phyloP scores from a whole-genome alignment of 2,888 invertebrate species.

The Coenonympha arcania region DNA sequence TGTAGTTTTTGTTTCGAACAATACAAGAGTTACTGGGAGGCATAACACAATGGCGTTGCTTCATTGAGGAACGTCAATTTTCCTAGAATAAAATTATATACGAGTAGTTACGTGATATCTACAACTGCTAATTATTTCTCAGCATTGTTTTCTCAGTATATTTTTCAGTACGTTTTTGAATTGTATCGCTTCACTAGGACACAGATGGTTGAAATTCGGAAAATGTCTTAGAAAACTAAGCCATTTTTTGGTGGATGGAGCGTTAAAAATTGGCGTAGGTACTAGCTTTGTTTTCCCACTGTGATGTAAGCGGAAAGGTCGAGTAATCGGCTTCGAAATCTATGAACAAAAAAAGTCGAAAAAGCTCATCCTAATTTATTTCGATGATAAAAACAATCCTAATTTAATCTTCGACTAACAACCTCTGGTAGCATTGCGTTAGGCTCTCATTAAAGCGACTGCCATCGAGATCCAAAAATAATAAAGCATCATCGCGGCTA shows the following conservation, averaged over 20 bases:
- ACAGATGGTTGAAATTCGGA: no score
- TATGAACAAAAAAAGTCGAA: no score
- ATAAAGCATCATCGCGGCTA: conserved; percentile 55
- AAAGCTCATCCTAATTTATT: conserved; percentile 2
- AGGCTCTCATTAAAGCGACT: conserved; percentile 34
- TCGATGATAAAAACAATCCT: conserved; percentile 4
- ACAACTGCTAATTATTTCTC: no score
- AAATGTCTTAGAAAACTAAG: no score
- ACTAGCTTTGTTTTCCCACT: no score
- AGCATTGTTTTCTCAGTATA: no score
- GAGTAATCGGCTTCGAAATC: no score
- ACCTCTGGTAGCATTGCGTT: conserved; percentile 2
- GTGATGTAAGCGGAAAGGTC: no score
- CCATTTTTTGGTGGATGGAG: no score
- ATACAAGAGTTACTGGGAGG: conserved; percentile 10
- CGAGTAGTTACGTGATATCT: background rate
- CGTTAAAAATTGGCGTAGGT: no score
- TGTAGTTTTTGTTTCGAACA: conserved; percentile 26
- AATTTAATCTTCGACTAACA: conserved; percentile 4
- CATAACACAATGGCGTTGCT: conserved; percentile 23
- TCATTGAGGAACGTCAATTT: conserved; percentile 19
- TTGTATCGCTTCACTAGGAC: no score
- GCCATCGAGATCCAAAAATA: conserved; percentile 42
- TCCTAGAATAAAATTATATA: background rate
- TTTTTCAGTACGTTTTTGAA: no score